A percentile compares a stretch with the other conserved stretches of the same genome.
Conservation (phyloP, 2,888 invertebrate species). For the Callyntrura guangdongensis region DNA sequence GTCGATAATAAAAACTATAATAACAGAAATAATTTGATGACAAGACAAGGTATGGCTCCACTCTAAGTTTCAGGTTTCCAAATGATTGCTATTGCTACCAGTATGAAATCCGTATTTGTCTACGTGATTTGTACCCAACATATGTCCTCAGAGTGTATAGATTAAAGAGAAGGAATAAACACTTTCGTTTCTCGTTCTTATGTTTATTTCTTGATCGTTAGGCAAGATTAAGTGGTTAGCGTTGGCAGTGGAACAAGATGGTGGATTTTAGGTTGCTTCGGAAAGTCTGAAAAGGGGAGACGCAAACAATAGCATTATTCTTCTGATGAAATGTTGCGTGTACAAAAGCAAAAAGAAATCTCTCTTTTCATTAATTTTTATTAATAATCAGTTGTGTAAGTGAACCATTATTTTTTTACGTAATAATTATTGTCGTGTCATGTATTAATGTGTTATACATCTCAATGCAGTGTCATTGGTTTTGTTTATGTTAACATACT, state of each 20-base stretch:
- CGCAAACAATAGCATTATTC: background rate
- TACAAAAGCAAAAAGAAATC: background rate
- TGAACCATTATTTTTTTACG: background rate
- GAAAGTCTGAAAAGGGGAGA: background rate
- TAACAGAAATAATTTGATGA: background rate
- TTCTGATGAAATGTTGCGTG: background rate
- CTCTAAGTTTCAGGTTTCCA: conserved; percentile 2
- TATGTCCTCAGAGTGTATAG: background rate
- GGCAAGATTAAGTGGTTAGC: background rate
- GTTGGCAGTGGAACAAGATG: no score
- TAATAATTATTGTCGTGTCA: conserved; percentile 23
- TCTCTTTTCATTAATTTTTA: background rate
- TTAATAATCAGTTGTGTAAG: background rate
- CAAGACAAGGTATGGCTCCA: background rate
- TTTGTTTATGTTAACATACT: background rate
- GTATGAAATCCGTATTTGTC: background rate
- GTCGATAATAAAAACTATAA: conserved; percentile 16
- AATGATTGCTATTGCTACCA: background rate
- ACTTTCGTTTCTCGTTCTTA: background rate
- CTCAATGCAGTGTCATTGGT: background rate
- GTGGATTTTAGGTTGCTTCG: background rate
- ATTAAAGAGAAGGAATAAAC: background rate
- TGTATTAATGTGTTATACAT: no score
- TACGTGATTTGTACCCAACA: background rate
- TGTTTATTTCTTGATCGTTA: conserved; percentile 9